Percentiles rank a stretch among this genome's conserved stretches.
These are phyloP conservation scores for Caenorhabditis virilis DNA, from an alignment of 2,888 invertebrate genomes.

Conservation along the genomic window DNA sequence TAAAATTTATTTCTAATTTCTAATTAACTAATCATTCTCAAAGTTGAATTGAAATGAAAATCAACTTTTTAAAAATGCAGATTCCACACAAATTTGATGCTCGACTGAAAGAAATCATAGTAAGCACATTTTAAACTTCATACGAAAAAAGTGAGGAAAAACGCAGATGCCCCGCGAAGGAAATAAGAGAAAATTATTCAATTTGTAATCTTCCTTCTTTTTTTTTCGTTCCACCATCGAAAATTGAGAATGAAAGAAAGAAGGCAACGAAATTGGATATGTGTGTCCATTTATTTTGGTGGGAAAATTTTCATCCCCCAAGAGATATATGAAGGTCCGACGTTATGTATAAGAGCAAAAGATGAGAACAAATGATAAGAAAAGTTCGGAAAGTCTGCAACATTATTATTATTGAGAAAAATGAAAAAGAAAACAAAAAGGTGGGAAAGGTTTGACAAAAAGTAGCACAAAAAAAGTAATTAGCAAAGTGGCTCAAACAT, in stretches of 20 bases:
- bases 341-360: too few species aligned
- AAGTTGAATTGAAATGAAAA: too few species aligned
- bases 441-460: conserved; percentile 1
- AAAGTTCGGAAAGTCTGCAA: neutral
- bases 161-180: neutral
- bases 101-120: too few species aligned
- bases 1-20: too few species aligned
- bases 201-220: conserved; percentile 2
- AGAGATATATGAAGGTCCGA: too few species aligned
- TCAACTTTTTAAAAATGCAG: too few species aligned
- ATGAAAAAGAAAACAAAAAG: neutral
- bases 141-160: neutral
- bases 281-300: too few species aligned
- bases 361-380: neutral
- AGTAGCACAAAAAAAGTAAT: conserved; percentile 24
- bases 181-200: conserved; percentile 3
- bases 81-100: too few species aligned
- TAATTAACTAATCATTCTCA: too few species aligned
- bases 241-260: neutral
- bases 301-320: too few species aligned
- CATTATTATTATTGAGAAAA: neutral
- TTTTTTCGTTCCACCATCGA: too few species aligned
- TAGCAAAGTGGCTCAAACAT: conserved; percentile 29
- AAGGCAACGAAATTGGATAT: neutral
- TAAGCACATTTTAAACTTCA: too few species aligned